Conservation (phyloP, 2,888 invertebrate genomes). For the Chesias legatella region DNA sequence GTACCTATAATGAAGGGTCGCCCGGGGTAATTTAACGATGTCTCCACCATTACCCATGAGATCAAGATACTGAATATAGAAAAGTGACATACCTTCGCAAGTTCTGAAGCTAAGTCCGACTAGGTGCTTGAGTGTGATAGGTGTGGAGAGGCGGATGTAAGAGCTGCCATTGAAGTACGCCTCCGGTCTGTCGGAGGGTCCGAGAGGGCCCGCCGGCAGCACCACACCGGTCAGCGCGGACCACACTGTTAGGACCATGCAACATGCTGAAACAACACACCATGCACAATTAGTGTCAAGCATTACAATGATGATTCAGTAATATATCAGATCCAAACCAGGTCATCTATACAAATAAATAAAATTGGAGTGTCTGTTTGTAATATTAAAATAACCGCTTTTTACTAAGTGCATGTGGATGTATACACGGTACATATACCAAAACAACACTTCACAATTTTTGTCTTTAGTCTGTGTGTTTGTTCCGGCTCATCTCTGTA, state of each 20-base stretch:
- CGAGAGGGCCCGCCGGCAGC: conserved; percentile 56
- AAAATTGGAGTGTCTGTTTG: too few species aligned
- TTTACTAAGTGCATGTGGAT: too few species aligned
- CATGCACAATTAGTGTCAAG: too few species aligned
- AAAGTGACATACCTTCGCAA: conserved; percentile 83
- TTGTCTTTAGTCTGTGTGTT: too few species aligned
- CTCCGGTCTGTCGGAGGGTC: conserved; percentile 84
- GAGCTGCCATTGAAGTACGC: conserved; percentile 92
- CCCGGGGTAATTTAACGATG: background rate
- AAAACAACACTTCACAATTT: too few species aligned
- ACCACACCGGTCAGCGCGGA: conserved; percentile 30
- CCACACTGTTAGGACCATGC: conserved; percentile 35
- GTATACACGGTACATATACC: too few species aligned
- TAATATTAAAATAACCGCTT: too few species aligned
- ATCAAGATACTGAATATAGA: background rate
- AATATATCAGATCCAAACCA: too few species aligned
- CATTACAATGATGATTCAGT: too few species aligned
- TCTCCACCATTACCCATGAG: too few species aligned
- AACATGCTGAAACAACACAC: conserved; percentile 40
- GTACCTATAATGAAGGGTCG: conserved; percentile 1
- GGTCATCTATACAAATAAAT: too few species aligned
- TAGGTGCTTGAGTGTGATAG: conserved; percentile 88
- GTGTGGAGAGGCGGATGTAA: conserved; percentile 85
- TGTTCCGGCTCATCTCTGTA: too few species aligned
- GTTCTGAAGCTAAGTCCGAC: conserved; percentile 91